Evolutionary conservation across 2,888 invertebrate genomes (phyloP).

Genomic region (Nineta flava): DNA sequence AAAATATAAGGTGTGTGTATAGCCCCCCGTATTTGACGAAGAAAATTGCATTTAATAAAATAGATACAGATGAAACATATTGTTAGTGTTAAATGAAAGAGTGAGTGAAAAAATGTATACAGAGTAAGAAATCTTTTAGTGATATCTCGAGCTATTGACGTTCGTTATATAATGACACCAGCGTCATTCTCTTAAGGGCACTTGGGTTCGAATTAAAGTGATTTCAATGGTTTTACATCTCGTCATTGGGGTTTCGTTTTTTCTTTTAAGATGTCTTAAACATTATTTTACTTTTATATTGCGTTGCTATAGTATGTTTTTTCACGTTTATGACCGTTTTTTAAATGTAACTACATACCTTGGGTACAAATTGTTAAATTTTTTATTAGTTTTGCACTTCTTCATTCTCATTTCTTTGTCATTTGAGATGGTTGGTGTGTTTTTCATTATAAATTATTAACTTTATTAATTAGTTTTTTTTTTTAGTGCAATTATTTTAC

Average conservation of each 20-base stretch:
- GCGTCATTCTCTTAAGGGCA: neutral
- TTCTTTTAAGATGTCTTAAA: neutral
- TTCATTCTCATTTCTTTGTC: too few relatives aligned
- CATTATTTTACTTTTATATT: neutral
- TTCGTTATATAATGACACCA: neutral
- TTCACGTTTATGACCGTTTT: too few relatives aligned
- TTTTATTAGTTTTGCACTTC: neutral
- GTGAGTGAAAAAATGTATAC: neutral
- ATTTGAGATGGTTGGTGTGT: too few relatives aligned
- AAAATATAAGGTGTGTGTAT: too few relatives aligned
- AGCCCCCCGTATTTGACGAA: neutral
- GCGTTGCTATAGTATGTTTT: too few relatives aligned
- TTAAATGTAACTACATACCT: neutral
- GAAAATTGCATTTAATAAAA: neutral
- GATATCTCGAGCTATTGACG: neutral
- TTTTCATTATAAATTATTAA: too few relatives aligned
- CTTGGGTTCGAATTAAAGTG: neutral
- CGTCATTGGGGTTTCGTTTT: neutral
- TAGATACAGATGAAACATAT: neutral
- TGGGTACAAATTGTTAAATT: neutral
- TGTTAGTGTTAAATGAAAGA: neutral
- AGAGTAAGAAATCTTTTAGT: neutral
- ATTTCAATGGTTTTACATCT: conserved; percentile 1
- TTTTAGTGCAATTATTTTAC: too few relatives aligned
- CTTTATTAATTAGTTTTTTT: too few relatives aligned